Base-by-base conservation (phyloP, 2,113 vertebrate species). In the Vulpes vulpes region DNA sequence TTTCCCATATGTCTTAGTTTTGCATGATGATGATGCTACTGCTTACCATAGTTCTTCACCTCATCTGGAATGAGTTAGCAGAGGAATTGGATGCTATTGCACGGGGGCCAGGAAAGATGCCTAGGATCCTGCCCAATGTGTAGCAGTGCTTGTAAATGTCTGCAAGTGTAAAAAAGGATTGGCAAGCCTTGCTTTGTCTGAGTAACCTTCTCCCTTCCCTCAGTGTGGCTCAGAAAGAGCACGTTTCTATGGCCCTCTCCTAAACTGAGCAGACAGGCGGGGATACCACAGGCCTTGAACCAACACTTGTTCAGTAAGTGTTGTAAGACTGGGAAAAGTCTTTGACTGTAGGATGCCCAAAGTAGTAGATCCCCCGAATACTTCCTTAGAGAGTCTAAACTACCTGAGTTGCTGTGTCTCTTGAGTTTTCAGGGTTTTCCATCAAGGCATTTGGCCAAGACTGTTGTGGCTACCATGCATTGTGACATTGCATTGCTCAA, bases 1-100 rank as follows among this genome's bases (percentile, higher is more conserved):
- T 91, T 49, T 89, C 51, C 92, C 89, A 79, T 20, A 35, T 83
- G 55, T 51, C 82, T 94, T 64, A 38, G 86, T 38, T 86, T 82
- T 82, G 25, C 49, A 16, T 27, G 25, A 71, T 57, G n/a, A 49
- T 51, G 60, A 55, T 51, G 57, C 62, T 80, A 53, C 64, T 57
- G 11, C 79, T 89, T 65, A 25, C 84, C 80, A 27, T 0, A 30
- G 73, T 30, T 67, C 69, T 95, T 92, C n/a, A 43, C 67, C 12
- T 67, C 1, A 0, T 51, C 79, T 87, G 64, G 79, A 57, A 59
- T 27, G 73, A 74, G 78, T 9, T 83, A 76, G 90, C 64, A 62
- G 43, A 49, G n/a, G 73, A 92, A 65, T 20, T 30, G 27, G 87
- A 94, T 43, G 43, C 87, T 76, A 82, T 91, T 51, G 67, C 57